These are phyloP conservation scores for Hypolimnas misippus DNA, from an alignment of 2,888 invertebrate species.

Conservation along the genomic window DNA sequence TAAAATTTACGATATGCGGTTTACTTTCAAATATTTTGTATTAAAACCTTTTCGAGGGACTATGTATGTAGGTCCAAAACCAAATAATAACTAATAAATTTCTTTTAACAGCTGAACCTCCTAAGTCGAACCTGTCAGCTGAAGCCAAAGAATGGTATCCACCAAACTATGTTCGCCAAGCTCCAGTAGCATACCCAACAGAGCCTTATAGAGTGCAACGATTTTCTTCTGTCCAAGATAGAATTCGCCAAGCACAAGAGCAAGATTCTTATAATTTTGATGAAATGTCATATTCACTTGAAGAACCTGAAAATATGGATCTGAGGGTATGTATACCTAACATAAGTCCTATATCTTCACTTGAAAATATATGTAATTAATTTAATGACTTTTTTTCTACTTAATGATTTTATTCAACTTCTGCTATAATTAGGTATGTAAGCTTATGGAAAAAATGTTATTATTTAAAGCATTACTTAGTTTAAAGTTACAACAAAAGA, in stretches of 20 bases:
- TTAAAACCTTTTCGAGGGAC: not conserved
- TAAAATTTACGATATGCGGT: not conserved
- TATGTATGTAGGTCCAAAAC: not conserved
- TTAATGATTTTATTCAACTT: no score
- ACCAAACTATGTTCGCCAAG: constrained; percentile 74
- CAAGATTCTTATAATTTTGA: constrained; percentile 72
- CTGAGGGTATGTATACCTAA: constrained; percentile 57
- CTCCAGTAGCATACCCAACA: constrained; percentile 57
- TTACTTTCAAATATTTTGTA: not conserved
- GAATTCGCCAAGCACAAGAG: constrained; percentile 77
- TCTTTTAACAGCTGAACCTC: constrained; percentile 57
- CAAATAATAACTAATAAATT: not conserved
- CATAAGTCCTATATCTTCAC: not conserved
- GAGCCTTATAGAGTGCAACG: constrained; percentile 69
- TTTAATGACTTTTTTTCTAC: no score
- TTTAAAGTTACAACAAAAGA: not conserved
- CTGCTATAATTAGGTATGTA: no score
- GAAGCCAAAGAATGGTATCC: constrained; percentile 86
- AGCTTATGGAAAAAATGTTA: no score
- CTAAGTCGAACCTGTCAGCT: constrained; percentile 79
- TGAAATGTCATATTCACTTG: constrained; percentile 72
- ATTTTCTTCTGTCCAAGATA: constrained; percentile 72
- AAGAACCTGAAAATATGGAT: constrained; percentile 73
- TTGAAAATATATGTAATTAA: no score
- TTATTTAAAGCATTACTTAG: no score